Evolutionary conservation across 1,140 invertebrate genomes (phyloP), one percentile per base, ranked within the genome.

Genomic region (Chymomyza costata): DNA sequence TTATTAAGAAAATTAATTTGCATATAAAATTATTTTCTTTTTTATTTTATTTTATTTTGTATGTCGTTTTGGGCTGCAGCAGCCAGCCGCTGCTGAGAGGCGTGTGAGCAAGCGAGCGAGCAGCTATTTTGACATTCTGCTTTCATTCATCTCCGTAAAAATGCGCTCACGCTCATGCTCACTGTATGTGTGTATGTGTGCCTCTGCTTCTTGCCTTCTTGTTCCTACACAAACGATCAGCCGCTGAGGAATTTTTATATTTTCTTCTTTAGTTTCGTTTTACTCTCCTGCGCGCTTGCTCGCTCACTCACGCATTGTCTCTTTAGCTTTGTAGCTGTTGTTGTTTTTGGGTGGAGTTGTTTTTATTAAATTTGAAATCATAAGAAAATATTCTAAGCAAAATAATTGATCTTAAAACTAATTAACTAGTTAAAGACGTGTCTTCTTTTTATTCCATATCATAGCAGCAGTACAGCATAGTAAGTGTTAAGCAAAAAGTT

Each of bases 131-230:
- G 71, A 80, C 66, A 76, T 76, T 76, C 66, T 71, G 73, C 71
- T 80, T 76, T 80, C 73, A 76, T 76, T 76, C 71, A 76, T 76
- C 71, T 76, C 71, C 71, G 67, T 71, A 69, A 63, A n/a, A 52
- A 55, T 65, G 53, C 67, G 52, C 66, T 70, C 68, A 56, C 61
- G 11, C 45, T n/a, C n/a, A 48, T 46, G 58, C 16, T 40, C 47
- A 18, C 31, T 38, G 18, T 56, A 32, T 18, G 18, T 50, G 47
- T 53, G 46, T 67, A 47, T 53, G 45, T 48, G 51, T 61, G 54
- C 19, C 38, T 38, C 44, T 31, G 51, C 45, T 48, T 34, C 25
- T 46, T 15, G 28, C 6, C 15, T 16, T 60, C 52, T 56, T 61
- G 45, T 32, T 61, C 53, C 50, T 57, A 41, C 62, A 38, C 5